Evolutionary conservation across 2,888 invertebrate species (phyloP), one percentile per base, ranked within the genome.

Genomic region (Cyclophora punctaria): DNA sequence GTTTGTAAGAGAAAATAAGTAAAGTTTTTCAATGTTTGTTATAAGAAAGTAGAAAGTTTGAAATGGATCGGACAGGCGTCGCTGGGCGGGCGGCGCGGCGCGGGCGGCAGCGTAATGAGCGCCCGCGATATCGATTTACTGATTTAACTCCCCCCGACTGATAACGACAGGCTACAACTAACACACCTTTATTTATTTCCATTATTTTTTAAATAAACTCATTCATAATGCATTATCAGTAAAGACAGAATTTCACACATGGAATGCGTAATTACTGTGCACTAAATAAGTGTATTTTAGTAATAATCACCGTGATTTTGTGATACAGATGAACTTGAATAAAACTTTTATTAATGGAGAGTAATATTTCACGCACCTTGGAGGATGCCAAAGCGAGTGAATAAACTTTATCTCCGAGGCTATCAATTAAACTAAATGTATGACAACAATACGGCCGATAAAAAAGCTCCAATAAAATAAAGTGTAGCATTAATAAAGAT

Each of bases 401-500:
- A 37, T 37, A 5, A 37, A 5, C 34, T 44, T 49, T 55, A 50
- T 46, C 35, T 51, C 54, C 47, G 60, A 63, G 63, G 53, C 67
- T 64, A 69, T 76, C 79, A 80, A 82, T 83, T 80, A 80, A 71
- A 73, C 71, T 70, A 75, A 83, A 80, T 73, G 78, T 74, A 69
- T 64, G 72, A 60, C 75, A 78, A 78, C 78, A 82, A 83, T 76
- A 73, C 69, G 69, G 59, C 67, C 73, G 80, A 86, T 85, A 88
- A 86, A 83, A 80, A 85, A 76, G 69, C 55, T 59, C 64, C 70
- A 86, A 88, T 86, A 88, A 86, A 86, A 83, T 83, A 86, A 83
- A 86, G 83, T 83, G 80, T 78, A 78, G 76, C 79, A 84, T 82
- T 87, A 86, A 85, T 80, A 85, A 78, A 86, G 83, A 86, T 80